These are phyloP conservation scores for Drosophila mayaguana DNA, from an alignment of 2,888 invertebrate genomes.

Conservation along the genomic window DNA sequence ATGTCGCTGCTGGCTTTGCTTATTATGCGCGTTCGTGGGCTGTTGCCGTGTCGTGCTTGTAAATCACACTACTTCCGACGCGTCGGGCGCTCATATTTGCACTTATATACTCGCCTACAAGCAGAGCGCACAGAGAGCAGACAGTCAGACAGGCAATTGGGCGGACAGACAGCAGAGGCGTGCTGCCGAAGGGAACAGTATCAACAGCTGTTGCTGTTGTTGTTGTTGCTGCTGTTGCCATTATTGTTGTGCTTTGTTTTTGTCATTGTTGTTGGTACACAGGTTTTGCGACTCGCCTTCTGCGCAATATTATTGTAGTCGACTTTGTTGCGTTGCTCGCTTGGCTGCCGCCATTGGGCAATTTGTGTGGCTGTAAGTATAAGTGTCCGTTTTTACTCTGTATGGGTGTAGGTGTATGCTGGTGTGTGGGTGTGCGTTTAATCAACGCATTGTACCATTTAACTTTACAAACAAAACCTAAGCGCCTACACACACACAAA, in stretches of 20 bases:
- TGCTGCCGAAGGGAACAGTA: constrained; percentile 58
- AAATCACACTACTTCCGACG: constrained; percentile 79
- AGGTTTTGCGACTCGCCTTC: constrained; percentile 47
- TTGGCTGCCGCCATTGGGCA: constrained; percentile 47
- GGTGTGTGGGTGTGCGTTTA: constrained; percentile 64
- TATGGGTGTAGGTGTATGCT: constrained; percentile 12
- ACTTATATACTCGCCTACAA: constrained; percentile 33
- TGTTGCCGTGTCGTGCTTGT: constrained; percentile 55
- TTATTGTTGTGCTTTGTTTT: constrained; percentile 8
- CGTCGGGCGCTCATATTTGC: constrained; percentile 49
- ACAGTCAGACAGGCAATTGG: constrained; percentile 31
- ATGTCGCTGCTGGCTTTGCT: constrained; percentile 45
- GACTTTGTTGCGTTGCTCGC: constrained; percentile 50
- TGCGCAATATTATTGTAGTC: constrained; percentile 69
- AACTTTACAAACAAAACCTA: constrained; percentile 70
- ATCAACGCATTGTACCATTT: constrained; percentile 77
- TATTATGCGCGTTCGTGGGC: constrained; percentile 60
- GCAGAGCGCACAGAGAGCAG: constrained; percentile 16
- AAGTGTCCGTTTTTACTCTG: constrained; percentile 7
- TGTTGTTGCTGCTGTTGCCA: constrained; percentile 4
- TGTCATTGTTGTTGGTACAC: constrained; percentile 46
- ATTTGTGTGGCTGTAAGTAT: constrained; percentile 35
- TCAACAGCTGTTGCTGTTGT: constrained; percentile 22
- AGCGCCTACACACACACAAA: constrained; percentile 39
- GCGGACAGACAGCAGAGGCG: constrained; percentile 18